Conservation (phyloP, 1,140 invertebrate genomes). For the Bombus cullumanus region DNA sequence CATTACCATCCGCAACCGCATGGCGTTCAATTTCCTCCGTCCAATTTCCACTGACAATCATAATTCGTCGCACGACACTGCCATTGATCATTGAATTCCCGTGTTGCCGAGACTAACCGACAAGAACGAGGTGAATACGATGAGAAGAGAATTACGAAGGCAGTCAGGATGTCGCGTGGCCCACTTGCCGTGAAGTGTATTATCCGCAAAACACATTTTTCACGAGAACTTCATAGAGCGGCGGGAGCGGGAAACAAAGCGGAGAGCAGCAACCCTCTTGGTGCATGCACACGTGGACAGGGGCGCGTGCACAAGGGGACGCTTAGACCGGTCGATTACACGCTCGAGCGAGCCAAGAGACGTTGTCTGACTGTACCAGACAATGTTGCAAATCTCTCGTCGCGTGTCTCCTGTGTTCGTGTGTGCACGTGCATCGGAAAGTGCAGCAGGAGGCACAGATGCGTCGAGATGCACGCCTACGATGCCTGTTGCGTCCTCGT, state of each 20-base stretch:
- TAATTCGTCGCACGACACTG: neutral
- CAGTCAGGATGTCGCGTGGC: neutral
- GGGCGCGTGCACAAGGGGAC: slow-evolving; percentile 28
- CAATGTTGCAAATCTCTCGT: slow-evolving; percentile 67
- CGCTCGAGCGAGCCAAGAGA: slow-evolving; percentile 61
- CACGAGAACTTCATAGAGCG: slow-evolving; percentile 12
- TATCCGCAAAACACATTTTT: slow-evolving; percentile 31
- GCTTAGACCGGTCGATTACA: slow-evolving; percentile 67
- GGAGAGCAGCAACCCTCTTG: slow-evolving; percentile 10
- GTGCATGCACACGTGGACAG: neutral
- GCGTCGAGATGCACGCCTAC: slow-evolving; percentile 27
- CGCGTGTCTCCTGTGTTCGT: neutral
- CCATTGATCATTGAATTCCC: neutral
- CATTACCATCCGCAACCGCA: neutral
- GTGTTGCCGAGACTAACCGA: neutral
- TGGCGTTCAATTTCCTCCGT: neutral
- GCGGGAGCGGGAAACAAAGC: slow-evolving; percentile 33
- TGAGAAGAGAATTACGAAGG: neutral
- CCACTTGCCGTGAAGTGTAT: slow-evolving; percentile 28
- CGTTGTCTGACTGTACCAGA: slow-evolving; percentile 52
- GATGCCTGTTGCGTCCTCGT: slow-evolving; percentile 62
- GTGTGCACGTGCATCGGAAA: slow-evolving; percentile 12
- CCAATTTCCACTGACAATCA: neutral
- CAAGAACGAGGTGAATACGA: no score
- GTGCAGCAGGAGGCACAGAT: slow-evolving; percentile 19